phyloP scores from a whole-genome alignment of 2,113 vertebrate genomes.

The Xiphias gladius region DNA sequence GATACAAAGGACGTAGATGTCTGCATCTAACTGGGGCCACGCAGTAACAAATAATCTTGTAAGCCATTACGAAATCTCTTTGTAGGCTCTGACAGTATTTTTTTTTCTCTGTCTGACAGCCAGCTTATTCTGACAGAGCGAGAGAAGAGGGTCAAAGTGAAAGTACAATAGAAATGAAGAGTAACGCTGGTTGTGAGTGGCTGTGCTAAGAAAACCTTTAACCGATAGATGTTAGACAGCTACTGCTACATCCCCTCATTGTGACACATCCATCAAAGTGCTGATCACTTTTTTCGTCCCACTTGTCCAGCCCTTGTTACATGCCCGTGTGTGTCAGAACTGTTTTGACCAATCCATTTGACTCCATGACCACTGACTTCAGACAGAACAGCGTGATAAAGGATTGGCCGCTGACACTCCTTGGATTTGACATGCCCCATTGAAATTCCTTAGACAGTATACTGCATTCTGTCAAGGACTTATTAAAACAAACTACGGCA shows the following conservation, averaged over 20 bases:
- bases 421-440: slow-evolving; percentile 49
- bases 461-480: slow-evolving; percentile 67
- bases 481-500: slow-evolving; percentile 73
- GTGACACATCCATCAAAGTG: slow-evolving; percentile 72
- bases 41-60: slow-evolving; percentile 63
- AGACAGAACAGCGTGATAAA: slow-evolving; percentile 34
- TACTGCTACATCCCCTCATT: slow-evolving; percentile 62
- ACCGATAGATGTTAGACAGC: slow-evolving; percentile 69
- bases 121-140: slow-evolving; percentile 26
- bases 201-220: slow-evolving; percentile 60
- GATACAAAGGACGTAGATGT: slow-evolving; percentile 65
- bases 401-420: slow-evolving; percentile 56
- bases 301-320: slow-evolving; percentile 39
- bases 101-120: slow-evolving; percentile 23
- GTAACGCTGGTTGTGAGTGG: slow-evolving; percentile 65
- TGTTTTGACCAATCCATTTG: slow-evolving; percentile 57
- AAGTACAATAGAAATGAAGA: slow-evolving; percentile 54
- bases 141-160: slow-evolving; percentile 33
- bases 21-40: slow-evolving; percentile 46
- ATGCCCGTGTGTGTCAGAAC: slow-evolving; percentile 30
- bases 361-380: slow-evolving; percentile 34
- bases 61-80: slow-evolving; percentile 57
- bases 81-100: slow-evolving; percentile 36
- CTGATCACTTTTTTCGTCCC: slow-evolving; percentile 67
- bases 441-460: slow-evolving; percentile 48